Conservation (phyloP, 2,113 vertebrate species). For the Seriola dumerili region DNA sequence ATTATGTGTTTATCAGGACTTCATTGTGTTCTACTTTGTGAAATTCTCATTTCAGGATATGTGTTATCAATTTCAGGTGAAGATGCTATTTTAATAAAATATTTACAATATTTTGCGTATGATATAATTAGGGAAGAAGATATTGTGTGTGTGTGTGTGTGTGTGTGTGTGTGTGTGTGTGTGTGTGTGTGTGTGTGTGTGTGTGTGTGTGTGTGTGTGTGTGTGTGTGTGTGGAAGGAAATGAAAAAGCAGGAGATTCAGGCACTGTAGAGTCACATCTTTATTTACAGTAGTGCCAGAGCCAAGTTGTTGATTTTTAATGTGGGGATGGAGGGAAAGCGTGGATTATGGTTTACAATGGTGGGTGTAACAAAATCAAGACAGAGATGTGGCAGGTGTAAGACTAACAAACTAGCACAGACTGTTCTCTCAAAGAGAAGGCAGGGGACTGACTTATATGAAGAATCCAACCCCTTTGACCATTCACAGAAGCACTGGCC, state of each 20-base stretch:
- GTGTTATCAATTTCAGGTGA: constrained; percentile 88
- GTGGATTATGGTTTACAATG: background rate
- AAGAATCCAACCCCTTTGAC: background rate
- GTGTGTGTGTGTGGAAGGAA: background rate
- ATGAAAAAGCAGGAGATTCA: background rate
- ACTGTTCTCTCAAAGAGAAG: background rate
- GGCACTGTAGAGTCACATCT: constrained; percentile 9
- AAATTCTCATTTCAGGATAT: constrained; percentile 66
- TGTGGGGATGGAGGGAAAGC: background rate
- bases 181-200: background rate
- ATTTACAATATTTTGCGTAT: constrained; percentile 77
- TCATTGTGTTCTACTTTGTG: constrained; percentile 60
- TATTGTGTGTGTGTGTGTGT: background rate
- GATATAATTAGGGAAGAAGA: constrained; percentile 3
- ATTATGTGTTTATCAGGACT: constrained; percentile 38
- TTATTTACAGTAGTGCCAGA: constrained; percentile 51
- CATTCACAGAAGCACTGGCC: background rate
- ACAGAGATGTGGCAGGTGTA: background rate
- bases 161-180: background rate
- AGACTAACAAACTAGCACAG: background rate
- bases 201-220: background rate
- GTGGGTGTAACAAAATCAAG: background rate
- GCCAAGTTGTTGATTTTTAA: background rate
- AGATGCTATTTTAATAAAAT: constrained; percentile 98
- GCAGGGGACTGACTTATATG: background rate